Conservation (phyloP, 2,113 vertebrate genomes). For the Oreotrochilus melanogaster region DNA sequence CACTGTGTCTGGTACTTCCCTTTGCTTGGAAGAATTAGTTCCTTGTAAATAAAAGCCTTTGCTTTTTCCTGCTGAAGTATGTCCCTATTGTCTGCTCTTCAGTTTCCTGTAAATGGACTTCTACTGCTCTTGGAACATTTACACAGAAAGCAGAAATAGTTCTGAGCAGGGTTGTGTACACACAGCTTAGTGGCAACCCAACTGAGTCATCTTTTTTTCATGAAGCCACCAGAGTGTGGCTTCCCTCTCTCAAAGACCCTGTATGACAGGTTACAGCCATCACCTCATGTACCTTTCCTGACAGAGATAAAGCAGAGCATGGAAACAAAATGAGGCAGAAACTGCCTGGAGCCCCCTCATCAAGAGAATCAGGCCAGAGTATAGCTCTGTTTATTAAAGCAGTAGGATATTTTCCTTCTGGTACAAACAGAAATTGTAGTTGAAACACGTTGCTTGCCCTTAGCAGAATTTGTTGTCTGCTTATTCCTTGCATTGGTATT, state of each 20-base stretch:
- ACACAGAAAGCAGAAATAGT: conserved; percentile 47
- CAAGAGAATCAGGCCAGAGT: background rate
- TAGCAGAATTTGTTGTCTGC: background rate
- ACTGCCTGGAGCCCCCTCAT: background rate
- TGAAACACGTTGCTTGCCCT: background rate
- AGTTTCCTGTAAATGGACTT: conserved; percentile 55
- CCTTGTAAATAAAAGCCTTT: conserved; percentile 19
- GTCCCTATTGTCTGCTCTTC: conserved; percentile 40
- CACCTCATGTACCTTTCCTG: background rate
- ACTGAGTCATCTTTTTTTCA: background rate
- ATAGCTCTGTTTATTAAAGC: background rate
- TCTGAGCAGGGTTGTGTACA: background rate
- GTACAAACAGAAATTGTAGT: background rate
- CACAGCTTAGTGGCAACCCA: background rate
- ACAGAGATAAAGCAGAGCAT: background rate
- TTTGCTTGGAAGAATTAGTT: background rate
- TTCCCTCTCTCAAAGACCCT: background rate
- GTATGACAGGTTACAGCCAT: background rate
- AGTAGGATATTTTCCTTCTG: background rate
- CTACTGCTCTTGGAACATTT: background rate
- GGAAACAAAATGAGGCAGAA: background rate
- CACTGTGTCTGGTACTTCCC: background rate
- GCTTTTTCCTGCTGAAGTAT: conserved; percentile 52
- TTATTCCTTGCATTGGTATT: background rate
- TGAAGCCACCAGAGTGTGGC: background rate